These are phyloP conservation scores for Ametastegia equiseti DNA, from an alignment of 2,888 invertebrate genomes.

Conservation along the genomic window DNA sequence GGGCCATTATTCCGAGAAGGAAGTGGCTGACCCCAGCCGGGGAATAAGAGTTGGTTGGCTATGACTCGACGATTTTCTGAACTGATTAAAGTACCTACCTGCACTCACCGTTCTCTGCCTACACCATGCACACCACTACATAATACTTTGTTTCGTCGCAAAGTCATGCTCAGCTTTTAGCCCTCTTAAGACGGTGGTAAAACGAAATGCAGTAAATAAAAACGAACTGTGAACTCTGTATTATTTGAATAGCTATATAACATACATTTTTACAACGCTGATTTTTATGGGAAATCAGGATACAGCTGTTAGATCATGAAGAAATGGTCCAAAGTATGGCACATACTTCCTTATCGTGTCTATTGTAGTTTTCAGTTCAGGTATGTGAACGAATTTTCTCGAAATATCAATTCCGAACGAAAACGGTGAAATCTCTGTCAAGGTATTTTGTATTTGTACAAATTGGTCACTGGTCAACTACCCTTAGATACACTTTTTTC, in stretches of 20 bases:
- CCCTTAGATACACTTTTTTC: no score
- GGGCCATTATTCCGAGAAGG: slow-evolving; percentile 61
- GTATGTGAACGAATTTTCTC: no score
- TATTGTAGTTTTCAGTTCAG: no score
- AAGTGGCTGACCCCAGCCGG: slow-evolving; percentile 52
- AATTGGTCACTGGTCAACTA: no score
- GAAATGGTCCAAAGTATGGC: no score
- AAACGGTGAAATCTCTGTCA: no score
- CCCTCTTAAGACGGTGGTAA: not conserved
- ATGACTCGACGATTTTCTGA: slow-evolving; percentile 57
- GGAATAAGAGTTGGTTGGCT: slow-evolving; percentile 56
- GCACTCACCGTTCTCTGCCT: slow-evolving; percentile 39
- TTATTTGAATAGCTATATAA: not conserved
- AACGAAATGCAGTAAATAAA: not conserved
- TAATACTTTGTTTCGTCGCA: slow-evolving; percentile 9
- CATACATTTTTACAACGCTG: not conserved
- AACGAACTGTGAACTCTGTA: not conserved
- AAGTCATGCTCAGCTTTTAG: not conserved
- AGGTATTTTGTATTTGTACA: no score
- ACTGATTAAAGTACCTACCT: slow-evolving; percentile 56
- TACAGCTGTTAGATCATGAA: no score
- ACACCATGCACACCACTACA: slow-evolving; percentile 24
- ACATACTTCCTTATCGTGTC: no score
- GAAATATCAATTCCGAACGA: no score
- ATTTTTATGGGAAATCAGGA: not conserved